phyloP scores from a whole-genome alignment of 2,888 invertebrate species.

The Eudasyphora cyanicolor region DNA sequence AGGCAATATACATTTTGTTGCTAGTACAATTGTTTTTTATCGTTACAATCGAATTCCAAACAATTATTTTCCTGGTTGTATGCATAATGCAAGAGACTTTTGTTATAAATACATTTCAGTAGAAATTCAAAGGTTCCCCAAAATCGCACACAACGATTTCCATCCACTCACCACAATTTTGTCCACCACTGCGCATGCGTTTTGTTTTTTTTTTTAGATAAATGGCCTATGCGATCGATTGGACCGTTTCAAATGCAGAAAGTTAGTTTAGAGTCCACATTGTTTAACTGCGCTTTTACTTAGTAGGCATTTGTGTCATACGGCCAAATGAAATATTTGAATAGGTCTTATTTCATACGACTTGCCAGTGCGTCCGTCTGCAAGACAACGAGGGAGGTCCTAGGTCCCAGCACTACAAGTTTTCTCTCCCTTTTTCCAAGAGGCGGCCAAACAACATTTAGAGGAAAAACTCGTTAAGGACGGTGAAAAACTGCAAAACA shows the following conservation, averaged over 20 bases:
- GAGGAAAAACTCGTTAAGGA: constrained; percentile 33
- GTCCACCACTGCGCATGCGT: background rate
- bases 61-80: too few species aligned
- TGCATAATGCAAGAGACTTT: too few species aligned
- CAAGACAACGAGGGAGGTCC: constrained; percentile 55
- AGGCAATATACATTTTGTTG: too few species aligned
- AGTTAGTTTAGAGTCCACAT: constrained; percentile 11
- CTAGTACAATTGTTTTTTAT: too few species aligned
- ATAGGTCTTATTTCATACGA: constrained; percentile 30
- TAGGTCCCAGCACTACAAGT: background rate
- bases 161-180: background rate
- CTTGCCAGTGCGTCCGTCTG: background rate
- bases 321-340: constrained; percentile 37
- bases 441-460: background rate
- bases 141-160: too few species aligned
- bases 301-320: constrained; percentile 29
- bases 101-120: too few species aligned
- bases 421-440: background rate
- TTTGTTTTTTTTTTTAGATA: constrained; percentile 17
- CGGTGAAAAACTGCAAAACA: constrained; percentile 1
- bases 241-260: constrained; percentile 31
- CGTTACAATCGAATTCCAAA: too few species aligned
- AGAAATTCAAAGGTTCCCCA: too few species aligned
- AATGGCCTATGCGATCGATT: background rate
- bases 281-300: constrained; percentile 48